Conservation (phyloP, 2,888 invertebrate species). For the Pyrocoelia pectoralis region DNA sequence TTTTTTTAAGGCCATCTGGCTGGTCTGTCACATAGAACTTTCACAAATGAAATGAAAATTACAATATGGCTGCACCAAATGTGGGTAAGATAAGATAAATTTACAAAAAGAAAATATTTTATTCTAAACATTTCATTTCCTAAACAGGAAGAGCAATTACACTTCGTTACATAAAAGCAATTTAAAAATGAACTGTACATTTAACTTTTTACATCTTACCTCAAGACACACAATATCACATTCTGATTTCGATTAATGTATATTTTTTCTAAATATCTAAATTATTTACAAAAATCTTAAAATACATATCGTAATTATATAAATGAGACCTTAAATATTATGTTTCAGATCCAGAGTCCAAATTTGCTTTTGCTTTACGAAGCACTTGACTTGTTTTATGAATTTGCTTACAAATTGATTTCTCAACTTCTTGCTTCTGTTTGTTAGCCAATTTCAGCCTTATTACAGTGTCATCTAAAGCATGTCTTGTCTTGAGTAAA, state of each 20-base stretch:
- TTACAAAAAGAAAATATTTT: slow-evolving; percentile 12
- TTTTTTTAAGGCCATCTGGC: not conserved
- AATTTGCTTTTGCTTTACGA: slow-evolving; percentile 76
- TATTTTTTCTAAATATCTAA: not conserved
- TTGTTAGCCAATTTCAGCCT: slow-evolving; percentile 80
- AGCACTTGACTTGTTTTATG: slow-evolving; percentile 81
- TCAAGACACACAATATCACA: slow-evolving; percentile 51
- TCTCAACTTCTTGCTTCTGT: slow-evolving; percentile 82
- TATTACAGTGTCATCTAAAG: slow-evolving; percentile 78
- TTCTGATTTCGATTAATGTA: slow-evolving; percentile 37
- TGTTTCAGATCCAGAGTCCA: slow-evolving; percentile 65
- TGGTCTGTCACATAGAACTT: too few species aligned
- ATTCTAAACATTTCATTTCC: not conserved
- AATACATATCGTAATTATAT: not conserved
- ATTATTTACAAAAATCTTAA: slow-evolving; percentile 6
- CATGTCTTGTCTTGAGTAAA: slow-evolving; percentile 74
- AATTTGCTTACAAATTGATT: slow-evolving; percentile 82
- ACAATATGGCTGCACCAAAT: too few species aligned
- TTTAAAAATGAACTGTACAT: too few species aligned
- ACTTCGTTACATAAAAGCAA: too few species aligned
- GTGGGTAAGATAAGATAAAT: too few species aligned
- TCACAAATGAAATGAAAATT: too few species aligned
- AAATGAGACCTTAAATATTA: slow-evolving; percentile 38
- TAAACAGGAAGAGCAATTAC: too few species aligned
- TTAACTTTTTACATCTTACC: slow-evolving; percentile 49